Evolutionary conservation across 1,140 invertebrate species (phyloP).

Genomic region (Diachasma alloeum): DNA sequence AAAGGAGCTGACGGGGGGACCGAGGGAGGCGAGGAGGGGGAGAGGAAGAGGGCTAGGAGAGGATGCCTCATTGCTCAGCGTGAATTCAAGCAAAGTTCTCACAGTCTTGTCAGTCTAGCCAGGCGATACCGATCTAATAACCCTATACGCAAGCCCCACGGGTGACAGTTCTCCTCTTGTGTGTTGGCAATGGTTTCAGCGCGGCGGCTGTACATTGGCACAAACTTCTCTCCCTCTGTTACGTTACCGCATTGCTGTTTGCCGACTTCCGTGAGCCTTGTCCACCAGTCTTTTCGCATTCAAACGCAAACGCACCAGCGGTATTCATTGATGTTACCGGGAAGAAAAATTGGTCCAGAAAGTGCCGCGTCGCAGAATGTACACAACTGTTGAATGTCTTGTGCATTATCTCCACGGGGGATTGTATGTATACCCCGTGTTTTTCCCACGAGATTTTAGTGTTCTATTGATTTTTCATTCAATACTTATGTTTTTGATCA

Average conservation of each 20-base stretch:
- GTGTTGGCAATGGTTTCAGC: conserved; percentile 13
- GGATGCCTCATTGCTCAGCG: conserved; percentile 27
- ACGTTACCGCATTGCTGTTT: not conserved
- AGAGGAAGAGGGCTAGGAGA: not conserved
- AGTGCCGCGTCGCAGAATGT: conserved; percentile 7
- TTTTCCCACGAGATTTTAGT: conserved; percentile 1
- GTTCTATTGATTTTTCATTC: not conserved
- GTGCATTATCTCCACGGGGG: conserved; percentile 21
- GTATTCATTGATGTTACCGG: conserved; percentile 28
- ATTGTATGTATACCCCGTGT: not conserved
- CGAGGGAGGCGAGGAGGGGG: no score
- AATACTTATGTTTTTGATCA: not conserved
- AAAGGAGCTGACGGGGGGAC: not conserved
- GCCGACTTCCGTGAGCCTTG: conserved; percentile 27
- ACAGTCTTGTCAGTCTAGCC: conserved; percentile 23
- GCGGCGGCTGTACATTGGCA: not conserved
- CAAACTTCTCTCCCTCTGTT: not conserved
- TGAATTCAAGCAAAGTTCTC: conserved; percentile 26
- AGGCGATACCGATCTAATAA: conserved; percentile 33
- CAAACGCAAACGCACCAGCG: conserved; percentile 14
- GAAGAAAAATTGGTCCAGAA: conserved; percentile 31
- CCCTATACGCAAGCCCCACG: conserved; percentile 24
- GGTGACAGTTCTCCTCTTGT: conserved; percentile 24
- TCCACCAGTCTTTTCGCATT: conserved; percentile 15
- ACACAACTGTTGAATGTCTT: conserved; percentile 16